These are phyloP conservation scores for Sebastes hopkinsi DNA, from an alignment of 2,797 vertebrate species.

Conservation along the genomic window DNA sequence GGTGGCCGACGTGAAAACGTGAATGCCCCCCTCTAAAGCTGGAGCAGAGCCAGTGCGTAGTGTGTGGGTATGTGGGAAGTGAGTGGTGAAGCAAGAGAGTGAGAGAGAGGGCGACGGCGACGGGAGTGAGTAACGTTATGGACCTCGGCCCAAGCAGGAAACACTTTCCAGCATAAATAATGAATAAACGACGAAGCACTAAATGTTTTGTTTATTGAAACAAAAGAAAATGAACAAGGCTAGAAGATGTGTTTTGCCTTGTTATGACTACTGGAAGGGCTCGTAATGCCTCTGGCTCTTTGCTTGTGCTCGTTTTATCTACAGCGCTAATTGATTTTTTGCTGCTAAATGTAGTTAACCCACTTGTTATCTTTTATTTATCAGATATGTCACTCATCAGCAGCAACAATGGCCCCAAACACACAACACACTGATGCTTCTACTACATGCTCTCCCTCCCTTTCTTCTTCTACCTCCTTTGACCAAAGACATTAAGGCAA, in stretches of 20 bases:
- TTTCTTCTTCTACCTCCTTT: neutral
- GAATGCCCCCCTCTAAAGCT: too few relatives aligned
- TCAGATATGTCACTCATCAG: conserved; percentile 28
- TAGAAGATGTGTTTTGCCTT: neutral
- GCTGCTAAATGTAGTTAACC: conserved; percentile 35
- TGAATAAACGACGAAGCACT: neutral
- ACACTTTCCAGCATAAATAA: neutral
- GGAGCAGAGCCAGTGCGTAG: too few relatives aligned
- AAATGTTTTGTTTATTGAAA: neutral
- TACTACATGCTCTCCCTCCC: neutral
- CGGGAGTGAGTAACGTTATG: too few relatives aligned
- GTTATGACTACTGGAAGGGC: neutral
- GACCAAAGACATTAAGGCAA: neutral
- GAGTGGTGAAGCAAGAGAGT: too few relatives aligned
- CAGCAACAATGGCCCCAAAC: neutral
- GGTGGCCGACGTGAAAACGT: too few relatives aligned
- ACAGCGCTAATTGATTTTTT: conserved; percentile 20
- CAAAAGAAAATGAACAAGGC: neutral
- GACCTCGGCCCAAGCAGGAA: too few relatives aligned
- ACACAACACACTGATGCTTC: neutral
- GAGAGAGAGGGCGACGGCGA: too few relatives aligned
- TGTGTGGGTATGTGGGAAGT: too few relatives aligned
- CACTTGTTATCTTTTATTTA: conserved; percentile 35
- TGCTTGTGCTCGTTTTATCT: conserved; percentile 31
- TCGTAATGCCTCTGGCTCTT: neutral